Conservation (phyloP, 1,140 invertebrate genomes). For the Lethrus apterus region DNA sequence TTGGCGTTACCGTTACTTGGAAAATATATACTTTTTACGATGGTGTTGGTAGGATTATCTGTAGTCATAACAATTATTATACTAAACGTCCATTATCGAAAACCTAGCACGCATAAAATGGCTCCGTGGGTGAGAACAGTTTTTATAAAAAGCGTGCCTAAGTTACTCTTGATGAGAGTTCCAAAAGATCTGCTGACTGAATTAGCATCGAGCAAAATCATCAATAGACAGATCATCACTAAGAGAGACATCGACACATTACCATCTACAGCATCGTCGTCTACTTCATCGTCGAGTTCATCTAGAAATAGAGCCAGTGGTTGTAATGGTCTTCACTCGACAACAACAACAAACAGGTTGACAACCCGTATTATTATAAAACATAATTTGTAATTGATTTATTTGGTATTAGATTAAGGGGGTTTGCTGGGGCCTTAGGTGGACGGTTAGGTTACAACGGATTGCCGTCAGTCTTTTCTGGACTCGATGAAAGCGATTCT, state of each 20-base stretch:
- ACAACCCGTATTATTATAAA: background rate
- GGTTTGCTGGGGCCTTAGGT: constrained; percentile 58
- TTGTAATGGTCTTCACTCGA: constrained; percentile 71
- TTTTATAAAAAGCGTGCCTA: constrained; percentile 80
- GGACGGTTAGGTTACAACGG: constrained; percentile 64
- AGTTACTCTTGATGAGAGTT: constrained; percentile 76
- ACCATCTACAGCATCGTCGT: constrained; percentile 60
- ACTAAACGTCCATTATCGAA: constrained; percentile 98
- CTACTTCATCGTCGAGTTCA: constrained; percentile 55
- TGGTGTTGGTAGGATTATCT: constrained; percentile 93
- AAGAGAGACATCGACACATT: constrained; percentile 53
- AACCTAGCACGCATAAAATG: constrained; percentile 97
- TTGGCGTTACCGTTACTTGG: constrained; percentile 92
- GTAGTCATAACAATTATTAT: constrained; percentile 97
- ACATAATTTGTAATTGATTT: background rate
- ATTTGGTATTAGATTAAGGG: constrained; percentile 55
- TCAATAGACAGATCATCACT: constrained; percentile 45
- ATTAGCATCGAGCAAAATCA: constrained; percentile 69
- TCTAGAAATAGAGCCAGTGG: constrained; percentile 47
- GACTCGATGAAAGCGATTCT: constrained; percentile 71
- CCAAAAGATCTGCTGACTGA: constrained; percentile 73
- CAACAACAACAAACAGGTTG: constrained; percentile 55
- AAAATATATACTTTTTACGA: constrained; percentile 98
- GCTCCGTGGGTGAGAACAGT: constrained; percentile 81
- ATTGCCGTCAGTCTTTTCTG: constrained; percentile 70